phyloP scores from a whole-genome alignment of 2,113 vertebrate species.

The Microcebus tavaratra region DNA sequence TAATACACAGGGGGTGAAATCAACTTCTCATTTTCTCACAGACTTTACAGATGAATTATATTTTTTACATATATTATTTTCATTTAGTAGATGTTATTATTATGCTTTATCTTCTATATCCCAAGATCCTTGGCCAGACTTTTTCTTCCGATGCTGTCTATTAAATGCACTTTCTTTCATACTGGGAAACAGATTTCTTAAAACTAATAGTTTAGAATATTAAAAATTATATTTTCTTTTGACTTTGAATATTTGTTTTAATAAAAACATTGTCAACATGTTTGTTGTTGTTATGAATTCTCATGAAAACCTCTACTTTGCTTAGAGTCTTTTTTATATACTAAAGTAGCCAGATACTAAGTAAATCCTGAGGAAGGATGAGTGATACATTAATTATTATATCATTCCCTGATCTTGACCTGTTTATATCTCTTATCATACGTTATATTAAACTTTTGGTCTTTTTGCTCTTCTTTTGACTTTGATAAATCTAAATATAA shows the following conservation, averaged over 20 bases:
- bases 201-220: not conserved
- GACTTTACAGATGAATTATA: not conserved
- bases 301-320: not conserved
- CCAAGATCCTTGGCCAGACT: not conserved
- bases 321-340: not conserved
- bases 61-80: not conserved
- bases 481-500: not conserved
- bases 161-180: not conserved
- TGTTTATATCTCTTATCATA: not conserved
- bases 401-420: not conserved
- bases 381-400: not conserved
- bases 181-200: not conserved
- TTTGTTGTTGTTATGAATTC: not conserved
- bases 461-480: not conserved
- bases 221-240: not conserved
- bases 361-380: not conserved
- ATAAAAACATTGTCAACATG: not conserved
- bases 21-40: not conserved
- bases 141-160: not conserved
- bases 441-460: not conserved
- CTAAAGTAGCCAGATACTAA: not conserved
- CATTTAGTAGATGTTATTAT: not conserved
- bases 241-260: not conserved
- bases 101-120: not conserved
- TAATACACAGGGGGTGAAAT: not conserved